Percentiles rank a stretch among this genome's conserved stretches.
Conservation (phyloP, 2,797 vertebrate species). For the Gadopsis bispinosus region DNA sequence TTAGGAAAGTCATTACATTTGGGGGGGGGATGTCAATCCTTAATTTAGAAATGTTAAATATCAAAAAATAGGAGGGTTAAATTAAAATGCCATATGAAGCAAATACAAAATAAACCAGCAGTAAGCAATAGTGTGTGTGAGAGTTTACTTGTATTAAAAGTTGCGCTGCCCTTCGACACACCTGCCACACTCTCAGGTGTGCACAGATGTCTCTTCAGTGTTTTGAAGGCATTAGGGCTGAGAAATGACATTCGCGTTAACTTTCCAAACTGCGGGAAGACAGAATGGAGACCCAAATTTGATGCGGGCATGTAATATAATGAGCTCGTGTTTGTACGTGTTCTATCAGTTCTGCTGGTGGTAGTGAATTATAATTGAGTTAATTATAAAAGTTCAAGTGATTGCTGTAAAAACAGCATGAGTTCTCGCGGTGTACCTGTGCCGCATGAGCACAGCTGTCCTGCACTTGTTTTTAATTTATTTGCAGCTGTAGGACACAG, state of each 20-base stretch:
- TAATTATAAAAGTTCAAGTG: not conserved
- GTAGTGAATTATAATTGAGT: too few relatives aligned
- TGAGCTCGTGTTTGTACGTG: not conserved
- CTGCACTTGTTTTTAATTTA: constrained; percentile 13
- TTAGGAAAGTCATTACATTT: too few relatives aligned
- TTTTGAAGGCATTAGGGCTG: not conserved
- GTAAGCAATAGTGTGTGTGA: not conserved
- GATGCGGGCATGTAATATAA: not conserved
- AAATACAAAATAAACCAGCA: not conserved
- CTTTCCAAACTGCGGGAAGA: not conserved
- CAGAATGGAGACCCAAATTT: not conserved
- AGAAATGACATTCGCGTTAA: not conserved
- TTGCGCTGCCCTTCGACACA: not conserved
- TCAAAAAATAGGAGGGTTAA: not conserved
- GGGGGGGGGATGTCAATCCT: too few relatives aligned
- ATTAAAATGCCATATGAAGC: not conserved
- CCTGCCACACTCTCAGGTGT: not conserved
- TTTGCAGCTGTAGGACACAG: constrained; percentile 1
- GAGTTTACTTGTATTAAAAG: not conserved
- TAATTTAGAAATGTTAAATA: too few relatives aligned
- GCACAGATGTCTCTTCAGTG: not conserved
- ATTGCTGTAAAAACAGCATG: not conserved
- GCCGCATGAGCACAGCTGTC: constrained; percentile 2
- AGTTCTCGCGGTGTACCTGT: constrained; percentile 4
- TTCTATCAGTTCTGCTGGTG: too few relatives aligned